phyloP scores from a whole-genome alignment of 2,797 vertebrate genomes.

The Gymnopithys bicolor region DNA sequence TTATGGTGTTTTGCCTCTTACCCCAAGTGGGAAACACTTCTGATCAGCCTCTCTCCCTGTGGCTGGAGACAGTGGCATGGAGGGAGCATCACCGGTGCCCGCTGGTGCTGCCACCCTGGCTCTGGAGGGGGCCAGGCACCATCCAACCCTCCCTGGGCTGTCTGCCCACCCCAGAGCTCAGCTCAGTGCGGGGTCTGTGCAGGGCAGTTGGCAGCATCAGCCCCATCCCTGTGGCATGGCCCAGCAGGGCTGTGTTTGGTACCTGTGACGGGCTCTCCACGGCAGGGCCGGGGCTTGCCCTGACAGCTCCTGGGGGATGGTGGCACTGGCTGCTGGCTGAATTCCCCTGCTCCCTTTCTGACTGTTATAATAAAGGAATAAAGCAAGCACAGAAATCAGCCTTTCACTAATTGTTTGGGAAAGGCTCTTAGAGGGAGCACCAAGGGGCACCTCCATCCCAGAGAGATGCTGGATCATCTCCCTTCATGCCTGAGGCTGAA shows the following conservation, averaged over 20 bases:
- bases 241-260: slow-evolving; percentile 53
- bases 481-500: accelerated
- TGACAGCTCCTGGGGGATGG: slow-evolving; percentile 57
- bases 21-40: accelerated
- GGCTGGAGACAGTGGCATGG: accelerated
- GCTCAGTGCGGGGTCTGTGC: slow-evolving; percentile 12
- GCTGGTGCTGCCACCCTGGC: not conserved
- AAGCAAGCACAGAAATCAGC: slow-evolving; percentile 12
- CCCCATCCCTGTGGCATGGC: slow-evolving; percentile 48
- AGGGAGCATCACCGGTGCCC: accelerated
- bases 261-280: slow-evolving; percentile 46
- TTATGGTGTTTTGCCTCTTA: not conserved
- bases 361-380: not conserved
- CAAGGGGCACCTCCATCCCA: not conserved
- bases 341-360: slow-evolving; percentile 16
- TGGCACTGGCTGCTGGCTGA: slow-evolving; percentile 45
- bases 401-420: not conserved
- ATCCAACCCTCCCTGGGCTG: slow-evolving; percentile 30
- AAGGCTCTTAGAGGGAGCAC: not conserved
- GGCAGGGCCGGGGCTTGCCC: slow-evolving; percentile 25
- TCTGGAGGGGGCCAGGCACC: not conserved
- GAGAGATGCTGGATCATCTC: not conserved
- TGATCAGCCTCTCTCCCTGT: not conserved
- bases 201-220: slow-evolving; percentile 35
- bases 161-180: slow-evolving; percentile 57